A percentile compares a stretch with the other conserved stretches of the same genome.
phyloP scores from a whole-genome alignment of 1,140 invertebrate genomes.

The Harpegnathos saltator region DNA sequence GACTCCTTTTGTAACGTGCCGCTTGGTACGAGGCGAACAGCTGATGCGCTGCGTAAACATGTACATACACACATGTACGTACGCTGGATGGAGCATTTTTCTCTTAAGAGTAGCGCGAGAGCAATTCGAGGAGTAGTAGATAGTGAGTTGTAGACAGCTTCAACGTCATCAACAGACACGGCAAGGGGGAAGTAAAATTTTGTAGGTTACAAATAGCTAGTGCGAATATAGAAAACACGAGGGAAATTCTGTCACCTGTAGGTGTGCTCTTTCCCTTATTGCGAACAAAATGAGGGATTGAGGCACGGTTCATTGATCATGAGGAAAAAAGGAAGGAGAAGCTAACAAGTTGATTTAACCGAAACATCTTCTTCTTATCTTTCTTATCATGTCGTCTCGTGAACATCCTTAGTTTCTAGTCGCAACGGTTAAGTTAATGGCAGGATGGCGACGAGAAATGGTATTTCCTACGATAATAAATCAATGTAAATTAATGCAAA shows the following conservation, averaged over 20 bases:
- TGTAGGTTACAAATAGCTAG: conserved; percentile 1
- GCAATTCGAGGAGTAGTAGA: background rate
- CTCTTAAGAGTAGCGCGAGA: background rate
- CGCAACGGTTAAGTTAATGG: background rate
- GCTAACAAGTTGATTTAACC: background rate
- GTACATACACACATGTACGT: too few relatives aligned
- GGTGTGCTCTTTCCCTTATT: background rate
- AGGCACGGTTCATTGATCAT: too few relatives aligned
- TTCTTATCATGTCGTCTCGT: background rate
- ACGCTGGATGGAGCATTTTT: background rate
- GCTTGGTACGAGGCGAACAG: conserved; percentile 30
- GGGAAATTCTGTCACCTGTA: too few relatives aligned
- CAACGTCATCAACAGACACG: background rate
- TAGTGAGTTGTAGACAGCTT: background rate
- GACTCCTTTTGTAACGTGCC: background rate
- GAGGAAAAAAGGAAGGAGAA: too few relatives aligned
- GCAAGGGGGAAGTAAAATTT: background rate
- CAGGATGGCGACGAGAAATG: background rate
- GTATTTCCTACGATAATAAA: conserved; percentile 1
- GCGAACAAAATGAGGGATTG: too few relatives aligned
- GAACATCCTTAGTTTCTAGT: background rate
- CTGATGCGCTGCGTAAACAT: conserved; percentile 46
- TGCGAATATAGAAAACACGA: background rate
- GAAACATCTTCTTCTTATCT: background rate
- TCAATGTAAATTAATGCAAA: conserved; percentile 1